A percentile compares a stretch with the other conserved stretches of the same genome.
phyloP scores from a whole-genome alignment of 2,888 invertebrate genomes.

The Diaphora mendica region DNA sequence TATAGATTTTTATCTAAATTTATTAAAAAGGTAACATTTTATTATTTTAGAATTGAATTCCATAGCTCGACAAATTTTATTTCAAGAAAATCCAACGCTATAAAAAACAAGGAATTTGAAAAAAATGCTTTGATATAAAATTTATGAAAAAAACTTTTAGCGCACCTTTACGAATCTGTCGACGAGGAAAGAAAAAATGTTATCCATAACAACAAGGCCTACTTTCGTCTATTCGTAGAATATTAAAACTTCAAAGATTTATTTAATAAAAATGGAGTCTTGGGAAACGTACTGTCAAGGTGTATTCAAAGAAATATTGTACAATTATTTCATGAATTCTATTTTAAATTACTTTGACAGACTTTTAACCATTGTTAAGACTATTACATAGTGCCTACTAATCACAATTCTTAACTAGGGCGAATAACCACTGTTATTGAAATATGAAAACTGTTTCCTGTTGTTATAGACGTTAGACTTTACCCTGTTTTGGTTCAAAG shows the following conservation, averaged over 20 bases:
- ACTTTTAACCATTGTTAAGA: background rate
- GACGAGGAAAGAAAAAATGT: constrained; percentile 33
- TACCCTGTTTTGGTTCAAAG: no score
- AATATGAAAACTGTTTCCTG: no score
- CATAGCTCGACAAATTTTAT: constrained; percentile 27
- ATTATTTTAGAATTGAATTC: constrained; percentile 18
- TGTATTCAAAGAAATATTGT: background rate
- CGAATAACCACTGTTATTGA: no score
- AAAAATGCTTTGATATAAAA: constrained; percentile 47
- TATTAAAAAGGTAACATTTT: background rate
- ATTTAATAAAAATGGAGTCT: constrained; percentile 24
- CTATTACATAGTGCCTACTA: background rate
- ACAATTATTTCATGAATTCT: constrained; percentile 15
- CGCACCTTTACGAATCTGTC: constrained; percentile 28
- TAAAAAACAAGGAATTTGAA: constrained; percentile 38
- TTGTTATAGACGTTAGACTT: no score
- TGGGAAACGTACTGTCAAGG: constrained; percentile 12
- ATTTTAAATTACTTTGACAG: constrained; percentile 13
- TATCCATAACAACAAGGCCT: constrained; percentile 28
- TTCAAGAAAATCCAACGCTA: constrained; percentile 31
- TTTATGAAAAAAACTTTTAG: constrained; percentile 37
- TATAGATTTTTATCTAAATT: background rate
- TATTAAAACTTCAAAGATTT: constrained; percentile 33
- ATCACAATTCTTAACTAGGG: no score
- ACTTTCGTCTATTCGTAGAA: constrained; percentile 28